Base-by-base conservation (phyloP, 2,113 vertebrate species). In the Ellobius talpinus region DNA sequence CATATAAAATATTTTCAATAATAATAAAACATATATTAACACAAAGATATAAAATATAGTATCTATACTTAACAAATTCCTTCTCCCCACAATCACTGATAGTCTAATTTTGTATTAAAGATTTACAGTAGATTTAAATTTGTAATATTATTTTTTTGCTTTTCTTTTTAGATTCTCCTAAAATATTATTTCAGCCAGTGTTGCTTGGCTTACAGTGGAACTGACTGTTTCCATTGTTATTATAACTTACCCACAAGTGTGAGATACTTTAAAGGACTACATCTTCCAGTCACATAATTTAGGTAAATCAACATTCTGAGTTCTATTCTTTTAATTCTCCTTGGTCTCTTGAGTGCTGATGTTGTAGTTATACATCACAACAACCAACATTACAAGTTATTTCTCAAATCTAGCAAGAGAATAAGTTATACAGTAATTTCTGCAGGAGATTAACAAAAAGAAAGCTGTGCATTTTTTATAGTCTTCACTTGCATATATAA, bases 371-470 rank as follows among this genome's bases (percentile, higher is more conserved):
- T 79, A 4, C 3, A 58, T 5, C 21, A 26, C 23, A n/a, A 24
- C 7, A 61, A 8, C 0, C 12, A 84, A 23, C 7, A 31, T 39
- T 50, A 29, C 14, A 47, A 39, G 17, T 45, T 94, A 31, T 50
- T 23, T 24, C 13, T 58, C 29, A n/a, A 65, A 5, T 42, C 14
- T 14, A 21, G 13, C 2, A 23, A 52, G 11, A 33, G 4, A 47
- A 2, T 52, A 87, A 72, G 76, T 33, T 2, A 45, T 82, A 26
- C 0, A 17, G 3, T 42, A 8, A 11, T 21, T 81, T 89, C 17
- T 39, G 52, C 42, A 7, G 13, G 23, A 50, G 0, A 12, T 16
- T 29, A 2, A 0, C 31, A 33, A 21, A 14, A 42, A n/a, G 47
- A n/a, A 45, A 45, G 0, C 0, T 5, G 0, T 81, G 36, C 9